phyloP scores from a whole-genome alignment of 2,113 vertebrate species.

The Myiozetetes cayanensis region DNA sequence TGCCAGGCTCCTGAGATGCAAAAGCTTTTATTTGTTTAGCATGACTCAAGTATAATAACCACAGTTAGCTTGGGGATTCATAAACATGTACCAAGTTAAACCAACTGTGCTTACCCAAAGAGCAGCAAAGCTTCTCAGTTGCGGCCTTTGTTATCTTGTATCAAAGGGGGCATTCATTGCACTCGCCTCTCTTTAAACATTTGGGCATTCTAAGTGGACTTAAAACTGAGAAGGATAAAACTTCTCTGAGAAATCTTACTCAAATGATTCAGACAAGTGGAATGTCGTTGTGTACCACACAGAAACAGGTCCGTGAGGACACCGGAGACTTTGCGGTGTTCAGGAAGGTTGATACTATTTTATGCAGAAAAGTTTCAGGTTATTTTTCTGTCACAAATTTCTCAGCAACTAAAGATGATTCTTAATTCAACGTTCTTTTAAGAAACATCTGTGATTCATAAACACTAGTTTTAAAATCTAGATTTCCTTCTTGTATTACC shows the following conservation, averaged over 20 bases:
- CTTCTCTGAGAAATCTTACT: constrained; percentile 32
- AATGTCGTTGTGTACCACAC: neutral
- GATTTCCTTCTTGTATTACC: neutral
- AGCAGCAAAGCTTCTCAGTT: constrained; percentile 53
- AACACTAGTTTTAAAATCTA: neutral
- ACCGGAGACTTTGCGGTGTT: neutral
- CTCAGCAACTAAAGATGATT: neutral
- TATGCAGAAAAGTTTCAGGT: neutral
- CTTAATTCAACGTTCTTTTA: neutral
- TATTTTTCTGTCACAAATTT: neutral
- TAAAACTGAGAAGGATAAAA: constrained; percentile 62
- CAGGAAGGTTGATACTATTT: neutral
- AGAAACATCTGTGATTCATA: neutral
- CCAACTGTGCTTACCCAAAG: constrained; percentile 5
- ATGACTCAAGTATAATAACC: constrained; percentile 25
- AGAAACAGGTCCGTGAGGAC: constrained; percentile 1
- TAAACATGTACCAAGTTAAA: constrained; percentile 45
- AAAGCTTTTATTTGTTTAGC: constrained; percentile 24
- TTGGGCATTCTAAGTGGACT: constrained; percentile 47
- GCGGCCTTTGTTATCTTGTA: constrained; percentile 47
- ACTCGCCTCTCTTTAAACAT: constrained; percentile 42
- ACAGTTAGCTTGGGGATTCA: constrained; percentile 23
- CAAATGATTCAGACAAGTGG: constrained; percentile 24
- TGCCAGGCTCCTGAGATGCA: neutral
- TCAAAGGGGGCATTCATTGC: constrained; percentile 66